Evolutionary conservation across 2,797 vertebrate species (phyloP).

Genomic region (Sebastiscus albofasciatus): DNA sequence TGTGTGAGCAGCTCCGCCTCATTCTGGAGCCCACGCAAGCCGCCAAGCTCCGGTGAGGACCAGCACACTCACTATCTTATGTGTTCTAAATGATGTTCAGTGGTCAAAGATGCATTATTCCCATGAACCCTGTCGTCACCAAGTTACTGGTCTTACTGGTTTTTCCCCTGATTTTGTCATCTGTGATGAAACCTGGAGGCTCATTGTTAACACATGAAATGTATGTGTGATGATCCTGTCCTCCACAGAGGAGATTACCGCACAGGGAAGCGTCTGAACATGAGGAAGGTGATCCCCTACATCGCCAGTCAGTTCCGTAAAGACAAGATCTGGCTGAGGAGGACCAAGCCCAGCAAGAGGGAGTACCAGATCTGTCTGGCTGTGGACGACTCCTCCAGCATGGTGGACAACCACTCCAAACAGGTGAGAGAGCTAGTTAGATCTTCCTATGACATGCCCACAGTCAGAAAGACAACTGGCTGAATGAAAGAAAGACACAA

Average conservation of each 20-base stretch:
- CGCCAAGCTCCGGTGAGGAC: slow-evolving; percentile 91
- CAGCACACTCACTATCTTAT: neutral
- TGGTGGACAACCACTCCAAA: slow-evolving; percentile 98
- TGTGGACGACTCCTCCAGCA: slow-evolving; percentile 97
- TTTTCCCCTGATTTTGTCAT: neutral
- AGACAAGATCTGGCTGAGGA: slow-evolving; percentile 98
- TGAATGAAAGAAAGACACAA: neutral
- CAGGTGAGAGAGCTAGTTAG: slow-evolving; percentile 82
- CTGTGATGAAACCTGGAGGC: neutral
- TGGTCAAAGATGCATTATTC: neutral
- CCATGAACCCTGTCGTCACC: neutral
- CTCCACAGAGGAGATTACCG: slow-evolving; percentile 92
- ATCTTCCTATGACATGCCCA: neutral
- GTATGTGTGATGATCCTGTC: neutral
- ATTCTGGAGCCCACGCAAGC: slow-evolving; percentile 96
- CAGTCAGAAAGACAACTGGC: neutral
- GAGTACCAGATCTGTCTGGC: slow-evolving; percentile 98
- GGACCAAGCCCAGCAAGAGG: slow-evolving; percentile 96
- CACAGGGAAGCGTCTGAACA: slow-evolving; percentile 96
- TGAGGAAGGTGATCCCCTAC: slow-evolving; percentile 98
- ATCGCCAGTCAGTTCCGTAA: slow-evolving; percentile 98
- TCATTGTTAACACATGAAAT: neutral
- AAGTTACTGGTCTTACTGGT: neutral
- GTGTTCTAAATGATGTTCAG: neutral
- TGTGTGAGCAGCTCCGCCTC: slow-evolving; percentile 96